Evolutionary conservation across 2,888 invertebrate species (phyloP), one percentile per base, ranked within the genome.

Genomic region (Caenorhabditis imperialis): DNA sequence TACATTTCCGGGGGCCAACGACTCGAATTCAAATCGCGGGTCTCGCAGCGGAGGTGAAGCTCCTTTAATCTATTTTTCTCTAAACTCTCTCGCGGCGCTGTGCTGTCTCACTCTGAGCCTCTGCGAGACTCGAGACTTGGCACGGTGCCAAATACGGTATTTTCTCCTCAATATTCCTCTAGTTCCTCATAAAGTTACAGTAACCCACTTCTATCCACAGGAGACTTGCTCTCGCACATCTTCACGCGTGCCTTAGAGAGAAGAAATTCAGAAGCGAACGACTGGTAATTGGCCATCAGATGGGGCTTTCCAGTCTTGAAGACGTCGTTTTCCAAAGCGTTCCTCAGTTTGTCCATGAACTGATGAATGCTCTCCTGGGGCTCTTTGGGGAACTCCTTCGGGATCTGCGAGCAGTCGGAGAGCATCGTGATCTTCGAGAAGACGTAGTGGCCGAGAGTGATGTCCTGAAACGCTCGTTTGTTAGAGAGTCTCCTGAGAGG

Each of bases 381-480:
- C 4, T 23, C 33, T 3, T 23, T 20, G 1, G 44, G 44, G 45
- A 57, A 45, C n/a, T 22, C 35, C 6, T 35, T 5, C 12, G 57
- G 57, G 10, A 57, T 57, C 10, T 23, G 45, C 2, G 45, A n/a
- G 25, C 57, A 57, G 45, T 57, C 45, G 25, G 23, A 20, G 23
- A n/a, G 5, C 22, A 57, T 33, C 0, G 40, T 8, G 35, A 57
- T 7, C 22, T 57, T 57, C 8, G 57, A 45, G 45, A 23, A 42
- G 12, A 45, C 16, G 22, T 23, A 57, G 45, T 35, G 10, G n/a
- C 23, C 23, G 16, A 35, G 33, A 12, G 30, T 4, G 20, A 3
- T 16, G 33, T 55, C 55, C 55, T 55, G 42, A 1, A 53, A 37
- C 42, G 42, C n/a, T n/a, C n/a, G n/a, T n/a, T n/a, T n/a, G n/a